Base-by-base conservation (phyloP, 2,888 invertebrate genomes). In the Hedychridium roseum region DNA sequence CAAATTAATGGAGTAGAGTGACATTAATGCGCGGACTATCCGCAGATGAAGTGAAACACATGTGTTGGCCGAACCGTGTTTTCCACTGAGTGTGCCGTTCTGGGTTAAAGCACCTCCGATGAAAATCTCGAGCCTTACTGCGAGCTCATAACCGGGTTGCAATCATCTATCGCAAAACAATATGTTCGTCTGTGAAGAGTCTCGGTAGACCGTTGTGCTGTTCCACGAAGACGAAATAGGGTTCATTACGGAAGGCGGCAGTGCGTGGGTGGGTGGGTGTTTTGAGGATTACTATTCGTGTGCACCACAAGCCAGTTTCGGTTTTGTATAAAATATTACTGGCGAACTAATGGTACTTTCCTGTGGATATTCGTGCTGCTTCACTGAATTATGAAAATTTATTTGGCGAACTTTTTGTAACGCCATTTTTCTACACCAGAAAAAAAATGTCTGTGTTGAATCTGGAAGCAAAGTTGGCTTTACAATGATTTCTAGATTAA, bases 241-340 rank as follows among this genome's bases (percentile, higher is more conserved):
- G 54, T 60, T 68, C 56, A 57, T 65, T 60, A 56, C 58, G 63
- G 65, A 70, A 70, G 70, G 70, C 71, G 69, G 65, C 62, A 65
- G 71, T 73, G 73, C 70, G 73, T 73, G 73, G 73, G 73, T 73
- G 73, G 68, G 68, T 73, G 67, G 66, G 62, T 66, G 63, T 68
- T 68, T n/a, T 61, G 56, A 48, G 57, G 51, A 50, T 54, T 54
- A 51, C 60, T 54, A 57, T 49, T 64, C 56, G 39, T 50, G 54
- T 55, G 58, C 43, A 60, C 51, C 58, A 59, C 48, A 7, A 18
- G 3, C n/a, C 3, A 3, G n/a, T 15, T 26, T 11, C 7, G 21
- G 12, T 6, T 46, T 57, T 43, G n/a, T 28, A 43, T 17, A 34
- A 58, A 55, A 58, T 50, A 44, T 55, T 48, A 36, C 41, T 36